Evolutionary conservation across 2,888 invertebrate species (phyloP).

Genomic region (Tetrapedia diversipes): DNA sequence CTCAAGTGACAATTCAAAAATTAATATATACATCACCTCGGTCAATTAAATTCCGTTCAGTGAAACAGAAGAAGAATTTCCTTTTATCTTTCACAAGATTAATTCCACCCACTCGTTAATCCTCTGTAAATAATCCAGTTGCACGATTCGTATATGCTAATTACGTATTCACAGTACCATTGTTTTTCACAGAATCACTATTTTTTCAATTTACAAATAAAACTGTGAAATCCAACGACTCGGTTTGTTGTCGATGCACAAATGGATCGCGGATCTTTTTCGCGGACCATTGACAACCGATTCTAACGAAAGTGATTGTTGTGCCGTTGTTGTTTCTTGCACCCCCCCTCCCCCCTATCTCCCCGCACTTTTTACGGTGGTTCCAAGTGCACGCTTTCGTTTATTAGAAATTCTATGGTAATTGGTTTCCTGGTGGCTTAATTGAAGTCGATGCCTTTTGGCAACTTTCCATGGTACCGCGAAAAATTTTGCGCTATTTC

Average conservation of each 20-base stretch:
- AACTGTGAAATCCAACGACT: too few relatives aligned
- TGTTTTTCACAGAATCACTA: too few relatives aligned
- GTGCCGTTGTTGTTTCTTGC: slow-evolving; percentile 21
- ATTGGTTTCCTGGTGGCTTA: background rate
- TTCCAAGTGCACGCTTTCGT: slow-evolving; percentile 5
- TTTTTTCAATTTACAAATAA: background rate
- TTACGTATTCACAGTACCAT: too few relatives aligned
- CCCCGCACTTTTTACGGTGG: background rate
- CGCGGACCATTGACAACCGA: slow-evolving; percentile 11
- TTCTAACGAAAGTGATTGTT: slow-evolving; percentile 4
- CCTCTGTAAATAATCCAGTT: too few relatives aligned
- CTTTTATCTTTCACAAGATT: too few relatives aligned
- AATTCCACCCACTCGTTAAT: too few relatives aligned
- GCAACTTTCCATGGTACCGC: background rate
- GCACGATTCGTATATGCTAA: too few relatives aligned
- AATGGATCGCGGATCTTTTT: background rate
- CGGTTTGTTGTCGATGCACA: background rate
- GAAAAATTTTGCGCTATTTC: too few relatives aligned
- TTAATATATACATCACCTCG: too few relatives aligned
- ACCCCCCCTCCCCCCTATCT: background rate
- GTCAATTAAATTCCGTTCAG: too few relatives aligned
- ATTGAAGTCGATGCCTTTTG: background rate
- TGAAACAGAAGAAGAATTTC: too few relatives aligned
- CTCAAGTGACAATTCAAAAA: too few relatives aligned
- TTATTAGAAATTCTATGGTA: slow-evolving; percentile 1